Evolutionary conservation across 1,140 invertebrate genomes (phyloP), one percentile per base, ranked within the genome.

Genomic region (Paraescarpia echinospica): DNA sequence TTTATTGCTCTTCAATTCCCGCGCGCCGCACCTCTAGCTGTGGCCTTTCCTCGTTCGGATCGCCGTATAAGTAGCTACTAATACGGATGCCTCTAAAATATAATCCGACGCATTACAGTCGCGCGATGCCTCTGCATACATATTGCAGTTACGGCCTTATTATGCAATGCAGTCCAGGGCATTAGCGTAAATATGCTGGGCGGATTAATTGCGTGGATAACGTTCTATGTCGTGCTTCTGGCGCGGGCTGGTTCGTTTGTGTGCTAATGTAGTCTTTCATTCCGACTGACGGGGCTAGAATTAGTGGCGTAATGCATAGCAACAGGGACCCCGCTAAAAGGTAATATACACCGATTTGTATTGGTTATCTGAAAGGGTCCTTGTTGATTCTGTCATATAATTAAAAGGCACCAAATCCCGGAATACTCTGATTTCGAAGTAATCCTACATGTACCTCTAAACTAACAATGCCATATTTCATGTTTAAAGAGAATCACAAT

Each of bases 201-300:
- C 59, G 59, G 59, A 77, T 77, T 77, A 77, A 77, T 77, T 77
- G 59, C 59, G 59, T 27, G 59, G 59, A 77, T 77, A 77, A 77
- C 59, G 59, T 22, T 27, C 12, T 2, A 77, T 77, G 59, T 77
- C 59, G 59, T 77, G 59, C 59, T 77, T 27, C 48, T 51, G 18
- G 22, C 59, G 9, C 59, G 2, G 4, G 59, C 59, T 27, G 22
- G 22, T 12, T 77, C 59, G 59, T 77, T 77, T 77, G 59, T 77
- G 59, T 77, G 22, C 59, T 77, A 77, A 77, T 77, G 59, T 77
- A 77, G 59, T 77, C 59, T 77, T 77, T 77, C 59, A 77, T 77
- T 18, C 59, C 59, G 14, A 27, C 18, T 77, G 59, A 31, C 4
- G 59, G 27, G 59, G 18, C 59, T 31, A 22, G 59, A 12, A 27